Conservation (phyloP, 2,888 invertebrate species). For the Platyscelio sp. region DNA sequence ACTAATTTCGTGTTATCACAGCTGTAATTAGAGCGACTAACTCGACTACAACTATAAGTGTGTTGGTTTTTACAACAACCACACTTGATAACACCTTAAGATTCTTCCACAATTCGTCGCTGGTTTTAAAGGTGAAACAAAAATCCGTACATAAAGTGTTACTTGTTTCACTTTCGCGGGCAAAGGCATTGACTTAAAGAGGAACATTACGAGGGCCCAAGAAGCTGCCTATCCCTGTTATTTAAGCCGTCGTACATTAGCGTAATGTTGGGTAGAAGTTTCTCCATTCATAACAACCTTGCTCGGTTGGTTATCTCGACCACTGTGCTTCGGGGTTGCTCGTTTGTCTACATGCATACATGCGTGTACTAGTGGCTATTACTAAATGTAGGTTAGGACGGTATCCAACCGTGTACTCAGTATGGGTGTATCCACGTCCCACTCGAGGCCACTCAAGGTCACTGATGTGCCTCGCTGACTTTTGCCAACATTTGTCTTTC, state of each 20-base stretch:
- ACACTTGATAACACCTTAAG: background rate
- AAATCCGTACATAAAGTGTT: conserved; percentile 13
- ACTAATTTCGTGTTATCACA: background rate
- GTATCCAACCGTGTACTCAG: conserved; percentile 74
- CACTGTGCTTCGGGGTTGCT: conserved; percentile 68
- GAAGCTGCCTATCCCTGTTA: conserved; percentile 45
- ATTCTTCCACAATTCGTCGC: background rate
- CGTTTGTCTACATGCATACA: conserved; percentile 62
- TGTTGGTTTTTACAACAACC: background rate
- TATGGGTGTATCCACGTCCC: conserved; percentile 63
- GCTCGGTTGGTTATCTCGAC: conserved; percentile 66
- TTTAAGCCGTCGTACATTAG: conserved; percentile 70
- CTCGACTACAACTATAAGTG: no score
- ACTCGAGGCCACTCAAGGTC: conserved; percentile 61
- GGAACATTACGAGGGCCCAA: conserved; percentile 50
- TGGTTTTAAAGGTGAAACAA: conserved; percentile 12
- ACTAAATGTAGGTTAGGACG: conserved; percentile 80
- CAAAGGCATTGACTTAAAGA: conserved; percentile 55
- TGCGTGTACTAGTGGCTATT: conserved; percentile 60
- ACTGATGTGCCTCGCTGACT: conserved; percentile 50
- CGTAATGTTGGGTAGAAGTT: conserved; percentile 77
- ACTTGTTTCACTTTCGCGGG: conserved; percentile 28
- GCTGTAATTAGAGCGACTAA: background rate
- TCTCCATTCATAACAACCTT: conserved; percentile 81
- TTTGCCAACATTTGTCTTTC: conserved; percentile 51